Evolutionary conservation across 2,797 vertebrate species (phyloP).

Genomic region (Oreochromis grahami): DNA sequence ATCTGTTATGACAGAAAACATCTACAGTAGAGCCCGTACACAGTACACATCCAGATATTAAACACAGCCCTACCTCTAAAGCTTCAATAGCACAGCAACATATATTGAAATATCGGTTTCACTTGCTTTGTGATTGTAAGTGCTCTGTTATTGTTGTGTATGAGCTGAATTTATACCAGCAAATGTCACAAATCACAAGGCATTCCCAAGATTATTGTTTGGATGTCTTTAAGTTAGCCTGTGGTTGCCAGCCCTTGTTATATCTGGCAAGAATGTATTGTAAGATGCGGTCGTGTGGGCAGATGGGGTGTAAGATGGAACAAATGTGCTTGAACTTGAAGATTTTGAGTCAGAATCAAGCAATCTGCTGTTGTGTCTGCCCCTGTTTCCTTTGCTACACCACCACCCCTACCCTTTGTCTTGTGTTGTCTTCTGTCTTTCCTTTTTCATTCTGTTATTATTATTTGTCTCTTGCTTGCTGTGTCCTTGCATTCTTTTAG

Average conservation of each 20-base stretch:
- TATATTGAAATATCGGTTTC: neutral
- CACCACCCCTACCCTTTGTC: neutral
- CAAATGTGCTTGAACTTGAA: constrained; percentile 18
- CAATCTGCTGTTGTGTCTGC: neutral
- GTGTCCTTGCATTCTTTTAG: neutral
- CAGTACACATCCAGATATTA: constrained; percentile 9
- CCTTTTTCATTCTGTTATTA: neutral
- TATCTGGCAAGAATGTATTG: neutral
- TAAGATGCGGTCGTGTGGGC: constrained; percentile 3
- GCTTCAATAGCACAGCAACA: neutral
- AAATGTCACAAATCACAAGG: neutral
- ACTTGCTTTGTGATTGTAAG: neutral
- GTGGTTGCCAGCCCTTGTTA: neutral
- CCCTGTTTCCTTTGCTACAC: neutral
- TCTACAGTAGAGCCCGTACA: neutral
- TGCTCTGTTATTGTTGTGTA: neutral
- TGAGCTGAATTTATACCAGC: neutral
- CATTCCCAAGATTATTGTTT: neutral
- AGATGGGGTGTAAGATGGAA: constrained; percentile 15
- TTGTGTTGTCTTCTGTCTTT: neutral
- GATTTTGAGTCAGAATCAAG: neutral
- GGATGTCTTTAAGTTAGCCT: neutral
- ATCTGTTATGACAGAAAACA: neutral
- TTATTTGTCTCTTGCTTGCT: neutral
- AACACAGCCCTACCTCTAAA: neutral